Percentiles rank a stretch among this genome's conserved stretches.
phyloP scores from a whole-genome alignment of 92 coral and sea anemone species.

The Micromussa lordhowensis region DNA sequence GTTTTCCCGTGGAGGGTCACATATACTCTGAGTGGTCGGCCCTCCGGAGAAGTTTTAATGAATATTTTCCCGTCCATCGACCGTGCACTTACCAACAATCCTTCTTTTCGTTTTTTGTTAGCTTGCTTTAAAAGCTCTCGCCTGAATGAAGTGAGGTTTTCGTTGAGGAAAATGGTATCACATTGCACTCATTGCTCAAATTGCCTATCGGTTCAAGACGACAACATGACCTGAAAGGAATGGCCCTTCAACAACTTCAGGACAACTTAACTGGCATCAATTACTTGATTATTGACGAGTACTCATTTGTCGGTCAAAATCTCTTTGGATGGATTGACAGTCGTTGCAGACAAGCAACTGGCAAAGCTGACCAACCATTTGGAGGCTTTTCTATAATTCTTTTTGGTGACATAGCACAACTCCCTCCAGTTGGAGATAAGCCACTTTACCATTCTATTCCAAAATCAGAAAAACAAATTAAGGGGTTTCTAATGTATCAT shows the following conservation, averaged over 20 bases:
- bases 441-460: no score
- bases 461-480: slow-evolving; percentile 59
- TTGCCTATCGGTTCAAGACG: no score
- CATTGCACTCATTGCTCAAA: slow-evolving; percentile 63
- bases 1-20: no score
- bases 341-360: slow-evolving; percentile 72
- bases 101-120: neutral
- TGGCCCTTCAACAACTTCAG: slow-evolving; percentile 72
- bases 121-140: neutral
- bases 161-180: slow-evolving; percentile 37
- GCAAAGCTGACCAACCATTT: slow-evolving; percentile 46
- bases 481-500: slow-evolving; percentile 54
- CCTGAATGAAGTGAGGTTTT: neutral
- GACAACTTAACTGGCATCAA: slow-evolving; percentile 49
- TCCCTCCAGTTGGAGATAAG: slow-evolving; percentile 59
- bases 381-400: slow-evolving; percentile 66
- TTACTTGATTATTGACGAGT: slow-evolving; percentile 70
- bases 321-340: slow-evolving; percentile 53
- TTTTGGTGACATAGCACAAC: slow-evolving; percentile 60
- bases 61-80: slow-evolving; percentile 5
- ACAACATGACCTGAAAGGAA: slow-evolving; percentile 71
- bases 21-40: neutral
- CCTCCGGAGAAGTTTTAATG: neutral
- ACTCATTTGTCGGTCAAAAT: slow-evolving; percentile 69
- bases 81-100: neutral